Conservation (phyloP, 2,888 invertebrate genomes). For the Drosophila nr. perissopoda region DNA sequence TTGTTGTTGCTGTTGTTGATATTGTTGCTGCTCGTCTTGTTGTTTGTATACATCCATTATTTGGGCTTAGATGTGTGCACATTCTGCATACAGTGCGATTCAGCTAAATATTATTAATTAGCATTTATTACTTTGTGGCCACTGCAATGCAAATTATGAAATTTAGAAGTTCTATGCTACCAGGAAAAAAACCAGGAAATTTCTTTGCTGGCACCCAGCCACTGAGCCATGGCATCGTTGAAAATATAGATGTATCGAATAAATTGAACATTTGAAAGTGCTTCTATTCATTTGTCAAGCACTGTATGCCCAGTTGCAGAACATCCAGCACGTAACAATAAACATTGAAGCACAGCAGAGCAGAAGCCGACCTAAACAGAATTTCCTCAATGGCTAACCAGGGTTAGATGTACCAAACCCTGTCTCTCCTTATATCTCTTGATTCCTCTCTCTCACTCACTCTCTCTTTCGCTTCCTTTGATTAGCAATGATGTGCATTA, state of each 20-base stretch:
- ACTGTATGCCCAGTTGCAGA: conserved; percentile 21
- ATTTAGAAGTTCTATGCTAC: background rate
- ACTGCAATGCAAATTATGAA: background rate
- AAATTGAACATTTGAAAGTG: background rate
- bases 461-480: conserved; percentile 45
- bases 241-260: background rate
- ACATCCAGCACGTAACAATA: conserved; percentile 51
- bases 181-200: background rate
- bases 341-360: conserved; percentile 31
- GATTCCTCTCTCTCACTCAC: background rate
- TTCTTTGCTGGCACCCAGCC: background rate
- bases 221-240: background rate
- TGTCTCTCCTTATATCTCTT: background rate
- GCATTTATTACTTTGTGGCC: background rate
- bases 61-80: conserved; percentile 42
- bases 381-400: conserved; percentile 63
- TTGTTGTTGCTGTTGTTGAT: conserved; percentile 29
- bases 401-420: conserved; percentile 21
- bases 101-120: conserved; percentile 11
- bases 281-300: conserved; percentile 21
- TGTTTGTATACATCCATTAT: conserved; percentile 60
- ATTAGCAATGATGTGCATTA: conserved; percentile 81
- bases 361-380: conserved; percentile 44
- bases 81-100: conserved; percentile 28
- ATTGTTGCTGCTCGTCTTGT: conserved; percentile 29